Evolutionary conservation across 2,888 invertebrate genomes (phyloP).

Genomic region (Toxonevra muliebris): DNA sequence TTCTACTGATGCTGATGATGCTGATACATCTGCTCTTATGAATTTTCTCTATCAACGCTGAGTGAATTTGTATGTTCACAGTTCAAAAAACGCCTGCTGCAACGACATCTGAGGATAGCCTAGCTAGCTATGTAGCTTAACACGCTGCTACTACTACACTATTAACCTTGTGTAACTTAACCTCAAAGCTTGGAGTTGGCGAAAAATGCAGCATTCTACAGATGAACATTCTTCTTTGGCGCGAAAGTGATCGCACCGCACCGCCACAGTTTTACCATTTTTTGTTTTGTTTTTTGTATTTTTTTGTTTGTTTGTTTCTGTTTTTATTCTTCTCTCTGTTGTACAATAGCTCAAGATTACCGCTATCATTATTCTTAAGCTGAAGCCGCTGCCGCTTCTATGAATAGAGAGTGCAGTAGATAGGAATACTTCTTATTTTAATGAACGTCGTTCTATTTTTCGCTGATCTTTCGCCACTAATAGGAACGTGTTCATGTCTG

Average conservation of each 20-base stretch:
- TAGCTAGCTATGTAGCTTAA: no score
- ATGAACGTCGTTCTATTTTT: constrained; percentile 62
- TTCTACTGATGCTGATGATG: not conserved
- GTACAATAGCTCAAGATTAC: constrained; percentile 58
- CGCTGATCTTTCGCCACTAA: constrained; percentile 60
- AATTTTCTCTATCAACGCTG: constrained; percentile 54
- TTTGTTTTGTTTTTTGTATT: constrained; percentile 16
- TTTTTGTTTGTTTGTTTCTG: constrained; percentile 29
- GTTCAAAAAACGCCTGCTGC: constrained; percentile 41
- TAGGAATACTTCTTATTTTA: constrained; percentile 49
- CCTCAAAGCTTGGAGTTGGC: constrained; percentile 41
- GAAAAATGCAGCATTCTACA: constrained; percentile 10
- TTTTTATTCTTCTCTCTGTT: constrained; percentile 20
- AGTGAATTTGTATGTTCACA: constrained; percentile 64
- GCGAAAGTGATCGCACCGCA: constrained; percentile 53
- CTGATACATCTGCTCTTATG: not conserved
- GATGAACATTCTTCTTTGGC: constrained; percentile 41
- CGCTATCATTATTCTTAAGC: constrained; percentile 60
- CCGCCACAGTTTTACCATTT: not conserved
- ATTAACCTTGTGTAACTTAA: constrained; percentile 42
- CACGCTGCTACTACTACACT: constrained; percentile 39
- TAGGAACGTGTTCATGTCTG: constrained; percentile 57
- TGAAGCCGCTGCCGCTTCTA: not conserved
- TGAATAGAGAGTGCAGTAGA: constrained; percentile 16
- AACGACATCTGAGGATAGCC: not conserved